These are phyloP conservation scores for Hirtodrosophila cameraria DNA, from an alignment of 2,888 invertebrate species.

Conservation along the genomic window DNA sequence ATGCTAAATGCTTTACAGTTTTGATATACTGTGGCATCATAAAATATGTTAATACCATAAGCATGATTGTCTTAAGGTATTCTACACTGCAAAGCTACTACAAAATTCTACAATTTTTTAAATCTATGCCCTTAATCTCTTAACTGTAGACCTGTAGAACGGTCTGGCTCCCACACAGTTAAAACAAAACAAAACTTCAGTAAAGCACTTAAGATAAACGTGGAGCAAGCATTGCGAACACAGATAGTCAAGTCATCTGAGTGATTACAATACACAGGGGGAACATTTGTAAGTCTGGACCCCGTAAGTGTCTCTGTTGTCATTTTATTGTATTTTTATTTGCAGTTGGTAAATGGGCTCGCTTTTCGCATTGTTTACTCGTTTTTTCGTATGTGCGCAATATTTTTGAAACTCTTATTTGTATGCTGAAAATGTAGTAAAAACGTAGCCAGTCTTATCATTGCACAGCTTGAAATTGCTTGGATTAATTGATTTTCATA, in stretches of 20 bases:
- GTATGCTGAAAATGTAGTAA: slow-evolving; percentile 1
- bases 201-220: slow-evolving; percentile 45
- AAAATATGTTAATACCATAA: too few species aligned
- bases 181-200: slow-evolving; percentile 39
- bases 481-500: slow-evolving; percentile 10
- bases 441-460: slow-evolving; percentile 19
- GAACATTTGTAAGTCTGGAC: slow-evolving; percentile 48
- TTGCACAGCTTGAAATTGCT: neutral
- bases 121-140: too few species aligned
- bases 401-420: slow-evolving; percentile 7
- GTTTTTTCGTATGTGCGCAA: slow-evolving; percentile 7
- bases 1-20: too few species aligned
- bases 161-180: slow-evolving; percentile 1
- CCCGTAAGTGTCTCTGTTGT: slow-evolving; percentile 16
- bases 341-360: slow-evolving; percentile 9
- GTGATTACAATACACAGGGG: slow-evolving; percentile 64
- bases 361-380: slow-evolving; percentile 13
- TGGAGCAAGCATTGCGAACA: slow-evolving; percentile 19
- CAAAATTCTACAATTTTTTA: too few species aligned
- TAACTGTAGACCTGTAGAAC: neutral
- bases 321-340: slow-evolving; percentile 64
- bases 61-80: too few species aligned
- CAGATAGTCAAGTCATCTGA: slow-evolving; percentile 44
- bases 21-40: too few species aligned
- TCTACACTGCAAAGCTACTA: too few species aligned